A percentile compares a stretch with the other conserved stretches of the same genome.
These are phyloP conservation scores for Cryptophagus acutangulus DNA, from an alignment of 2,888 invertebrate species.

Conservation along the genomic window DNA sequence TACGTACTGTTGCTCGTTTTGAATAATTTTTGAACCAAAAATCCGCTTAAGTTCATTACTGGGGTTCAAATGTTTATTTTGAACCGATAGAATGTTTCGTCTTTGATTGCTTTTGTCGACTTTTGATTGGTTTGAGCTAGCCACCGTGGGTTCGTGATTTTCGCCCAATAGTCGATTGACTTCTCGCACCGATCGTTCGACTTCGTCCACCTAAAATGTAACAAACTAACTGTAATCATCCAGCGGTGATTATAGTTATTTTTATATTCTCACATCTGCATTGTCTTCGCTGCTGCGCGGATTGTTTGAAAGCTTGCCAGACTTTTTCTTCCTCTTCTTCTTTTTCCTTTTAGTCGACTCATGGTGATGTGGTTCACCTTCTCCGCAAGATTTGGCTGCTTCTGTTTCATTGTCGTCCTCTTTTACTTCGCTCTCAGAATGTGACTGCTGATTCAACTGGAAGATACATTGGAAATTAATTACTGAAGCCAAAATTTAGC, in stretches of 20 bases:
- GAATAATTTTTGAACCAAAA: constrained; percentile 74
- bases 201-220: constrained; percentile 55
- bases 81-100: constrained; percentile 58
- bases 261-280: constrained; percentile 53
- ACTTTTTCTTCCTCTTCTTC: constrained; percentile 63
- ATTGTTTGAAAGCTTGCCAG: constrained; percentile 48
- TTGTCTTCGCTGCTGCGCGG: constrained; percentile 61
- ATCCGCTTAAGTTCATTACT: constrained; percentile 76
- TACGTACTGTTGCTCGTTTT: constrained; percentile 54
- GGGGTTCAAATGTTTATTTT: constrained; percentile 69
- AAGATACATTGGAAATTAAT: constrained; percentile 16
- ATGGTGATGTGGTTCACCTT: constrained; percentile 48
- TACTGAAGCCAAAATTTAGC: constrained; percentile 3
- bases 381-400: constrained; percentile 52
- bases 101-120: constrained; percentile 35
- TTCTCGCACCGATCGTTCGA: constrained; percentile 61
- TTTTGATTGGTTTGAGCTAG: constrained; percentile 23
- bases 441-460: constrained; percentile 61
- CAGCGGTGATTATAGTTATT: neutral
- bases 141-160: constrained; percentile 37
- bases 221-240: neutral
- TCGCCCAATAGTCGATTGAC: constrained; percentile 65
- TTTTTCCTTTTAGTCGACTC: constrained; percentile 55
- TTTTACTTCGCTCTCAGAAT: constrained; percentile 65
- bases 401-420: constrained; percentile 64